These are phyloP conservation scores for Dicyrtoma fusca DNA, from an alignment of 2,888 invertebrate species.

Conservation along the genomic window DNA sequence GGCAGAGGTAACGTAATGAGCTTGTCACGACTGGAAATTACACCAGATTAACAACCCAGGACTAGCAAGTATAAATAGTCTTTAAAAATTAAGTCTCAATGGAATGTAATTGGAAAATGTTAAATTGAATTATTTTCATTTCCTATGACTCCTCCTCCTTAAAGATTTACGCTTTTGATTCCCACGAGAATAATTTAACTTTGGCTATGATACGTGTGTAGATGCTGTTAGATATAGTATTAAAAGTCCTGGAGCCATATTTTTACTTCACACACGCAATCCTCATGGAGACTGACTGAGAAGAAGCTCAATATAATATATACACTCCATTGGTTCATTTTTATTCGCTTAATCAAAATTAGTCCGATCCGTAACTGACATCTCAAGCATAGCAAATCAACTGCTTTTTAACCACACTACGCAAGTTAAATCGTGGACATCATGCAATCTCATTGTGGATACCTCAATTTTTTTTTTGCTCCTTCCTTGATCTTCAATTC, in stretches of 20 bases:
- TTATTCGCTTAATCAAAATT: constrained; percentile 42
- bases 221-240: background rate
- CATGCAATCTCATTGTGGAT: constrained; percentile 31
- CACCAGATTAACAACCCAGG: background rate
- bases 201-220: constrained; percentile 4
- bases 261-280: background rate
- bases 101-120: constrained; percentile 24
- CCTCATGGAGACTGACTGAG: background rate
- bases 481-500: constrained; percentile 23
- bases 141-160: constrained; percentile 22
- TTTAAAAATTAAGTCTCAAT: constrained; percentile 19
- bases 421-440: constrained; percentile 14
- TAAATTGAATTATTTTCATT: constrained; percentile 31
- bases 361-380: constrained; percentile 37
- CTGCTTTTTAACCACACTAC: constrained; percentile 26
- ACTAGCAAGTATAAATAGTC: constrained; percentile 7
- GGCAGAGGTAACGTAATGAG: background rate
- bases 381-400: constrained; percentile 32
- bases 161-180: constrained; percentile 34
- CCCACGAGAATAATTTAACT: constrained; percentile 25
- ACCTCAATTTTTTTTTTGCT: background rate
- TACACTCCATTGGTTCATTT: constrained; percentile 30
- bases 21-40: no score
- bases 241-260: background rate
- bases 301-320: constrained; percentile 29